Percentiles rank a stretch among this genome's conserved stretches.
These are phyloP conservation scores for Mastacembelus armatus DNA, from an alignment of 2,797 vertebrate species.

Conservation along the genomic window DNA sequence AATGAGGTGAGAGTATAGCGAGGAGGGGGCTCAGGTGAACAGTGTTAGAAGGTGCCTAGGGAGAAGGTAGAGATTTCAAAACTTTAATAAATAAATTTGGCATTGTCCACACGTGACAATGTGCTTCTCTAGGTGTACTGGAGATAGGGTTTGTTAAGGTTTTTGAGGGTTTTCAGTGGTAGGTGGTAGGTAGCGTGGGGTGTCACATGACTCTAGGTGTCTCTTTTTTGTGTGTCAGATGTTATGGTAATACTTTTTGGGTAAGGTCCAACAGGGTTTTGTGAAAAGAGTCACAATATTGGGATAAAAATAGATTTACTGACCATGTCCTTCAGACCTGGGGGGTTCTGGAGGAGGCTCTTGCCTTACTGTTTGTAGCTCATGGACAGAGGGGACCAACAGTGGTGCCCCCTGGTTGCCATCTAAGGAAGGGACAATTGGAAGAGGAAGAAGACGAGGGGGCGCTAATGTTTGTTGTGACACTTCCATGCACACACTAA, in stretches of 20 bases:
- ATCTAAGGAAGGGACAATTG: constrained; percentile 68
- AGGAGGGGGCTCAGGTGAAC: constrained; percentile 34
- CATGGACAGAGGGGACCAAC: constrained; percentile 51
- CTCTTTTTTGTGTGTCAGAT: constrained; percentile 24
- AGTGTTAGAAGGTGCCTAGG: constrained; percentile 15
- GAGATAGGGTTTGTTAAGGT: neutral
- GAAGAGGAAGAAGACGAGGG: constrained; percentile 54
- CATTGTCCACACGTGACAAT: constrained; percentile 23
- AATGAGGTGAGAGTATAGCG: constrained; percentile 45
- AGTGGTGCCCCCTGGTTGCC: constrained; percentile 59
- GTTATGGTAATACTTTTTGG: constrained; percentile 11
- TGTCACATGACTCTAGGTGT: constrained; percentile 14
- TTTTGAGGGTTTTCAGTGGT: constrained; percentile 22
- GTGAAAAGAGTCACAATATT: constrained; percentile 47
- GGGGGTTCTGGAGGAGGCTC: constrained; percentile 62
- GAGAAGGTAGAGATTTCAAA: constrained; percentile 19
- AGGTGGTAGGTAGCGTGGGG: constrained; percentile 1
- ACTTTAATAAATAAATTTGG: constrained; percentile 2
- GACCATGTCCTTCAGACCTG: constrained; percentile 74
- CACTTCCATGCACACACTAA: constrained; percentile 61
- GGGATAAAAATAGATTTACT: constrained; percentile 62
- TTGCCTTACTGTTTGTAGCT: constrained; percentile 66
- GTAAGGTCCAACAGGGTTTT: constrained; percentile 32
- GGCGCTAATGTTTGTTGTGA: constrained; percentile 48
- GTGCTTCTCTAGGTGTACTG: constrained; percentile 34